These are phyloP conservation scores for Drosophila tristis DNA, from an alignment of 1,140 invertebrate species.

Conservation along the genomic window DNA sequence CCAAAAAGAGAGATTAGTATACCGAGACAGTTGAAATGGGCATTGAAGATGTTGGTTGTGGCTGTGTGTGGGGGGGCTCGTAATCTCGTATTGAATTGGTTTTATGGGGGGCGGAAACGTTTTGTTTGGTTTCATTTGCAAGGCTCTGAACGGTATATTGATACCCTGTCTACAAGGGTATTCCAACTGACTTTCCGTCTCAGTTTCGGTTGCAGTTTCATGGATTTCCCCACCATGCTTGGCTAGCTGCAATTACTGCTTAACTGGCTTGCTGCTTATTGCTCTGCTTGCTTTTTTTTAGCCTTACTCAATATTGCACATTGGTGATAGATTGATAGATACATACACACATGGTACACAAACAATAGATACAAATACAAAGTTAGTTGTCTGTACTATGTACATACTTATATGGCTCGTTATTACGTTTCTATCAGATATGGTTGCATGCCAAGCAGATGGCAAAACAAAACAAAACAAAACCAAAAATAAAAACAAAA, in stretches of 20 bases:
- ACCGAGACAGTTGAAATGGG: too few relatives aligned
- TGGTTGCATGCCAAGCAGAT: conserved; percentile 40
- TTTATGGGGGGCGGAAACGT: too few relatives aligned
- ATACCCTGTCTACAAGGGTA: conserved; percentile 13
- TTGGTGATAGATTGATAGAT: conserved; percentile 22
- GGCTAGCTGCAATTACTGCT: conserved; percentile 19
- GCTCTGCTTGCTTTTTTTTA: not conserved
- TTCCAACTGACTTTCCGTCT: not conserved
- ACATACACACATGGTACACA: conserved; percentile 5
- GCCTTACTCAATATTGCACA: conserved; percentile 12
- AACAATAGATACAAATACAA: not conserved
- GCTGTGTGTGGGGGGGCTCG: too few relatives aligned
- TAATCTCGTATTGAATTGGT: too few relatives aligned
- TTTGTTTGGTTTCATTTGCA: too few relatives aligned
- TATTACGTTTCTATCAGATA: conserved; percentile 35
- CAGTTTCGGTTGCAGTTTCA: conserved; percentile 40
- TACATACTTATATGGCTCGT: conserved; percentile 24
- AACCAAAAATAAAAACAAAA: not conserved
- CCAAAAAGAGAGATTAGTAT: too few relatives aligned
- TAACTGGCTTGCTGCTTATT: conserved; percentile 18
- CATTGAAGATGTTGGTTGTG: too few relatives aligned
- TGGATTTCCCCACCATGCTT: conserved; percentile 31
- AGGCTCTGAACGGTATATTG: too few relatives aligned
- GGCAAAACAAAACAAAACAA: conserved; percentile 5
- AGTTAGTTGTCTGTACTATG: not conserved